Conservation (phyloP, 2,888 invertebrate genomes). For the Drosophila pegasa region DNA sequence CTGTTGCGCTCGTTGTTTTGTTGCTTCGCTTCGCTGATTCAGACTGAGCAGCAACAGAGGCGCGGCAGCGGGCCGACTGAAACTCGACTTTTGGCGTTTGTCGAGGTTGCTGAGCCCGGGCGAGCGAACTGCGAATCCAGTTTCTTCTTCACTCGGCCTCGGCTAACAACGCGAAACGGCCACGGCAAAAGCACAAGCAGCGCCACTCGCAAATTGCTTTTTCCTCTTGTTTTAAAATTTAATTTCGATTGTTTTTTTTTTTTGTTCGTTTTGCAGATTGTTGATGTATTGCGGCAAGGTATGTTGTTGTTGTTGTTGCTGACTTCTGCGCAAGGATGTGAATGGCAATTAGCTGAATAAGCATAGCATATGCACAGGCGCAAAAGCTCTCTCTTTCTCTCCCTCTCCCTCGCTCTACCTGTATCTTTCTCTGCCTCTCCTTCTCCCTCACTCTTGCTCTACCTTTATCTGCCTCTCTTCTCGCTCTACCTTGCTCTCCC, state of each 20-base stretch:
- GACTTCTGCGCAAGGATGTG: conserved; percentile 37
- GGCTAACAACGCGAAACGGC: conserved; percentile 60
- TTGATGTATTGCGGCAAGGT: conserved; percentile 43
- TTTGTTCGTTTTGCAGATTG: conserved; percentile 4
- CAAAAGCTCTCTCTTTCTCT: conserved; percentile 14
- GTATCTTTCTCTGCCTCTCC: conserved; percentile 4
- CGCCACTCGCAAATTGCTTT: conserved; percentile 22
- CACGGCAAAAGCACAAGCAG: conserved; percentile 54
- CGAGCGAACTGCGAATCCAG: conserved; percentile 74
- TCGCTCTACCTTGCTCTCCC: conserved; percentile 1
- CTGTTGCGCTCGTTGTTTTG: conserved; percentile 39
- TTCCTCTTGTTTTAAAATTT: conserved; percentile 14
- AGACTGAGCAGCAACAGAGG: conserved; percentile 38
- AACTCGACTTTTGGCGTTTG: conserved; percentile 76
- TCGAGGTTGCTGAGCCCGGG: conserved; percentile 74
- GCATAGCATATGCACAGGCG: conserved; percentile 61
- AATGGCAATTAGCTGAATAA: conserved; percentile 33
- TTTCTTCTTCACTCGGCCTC: conserved; percentile 79
- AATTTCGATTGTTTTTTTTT: background rate
- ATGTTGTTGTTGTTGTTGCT: conserved; percentile 17
- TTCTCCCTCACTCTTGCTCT: conserved; percentile 13
- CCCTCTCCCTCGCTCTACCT: no score
- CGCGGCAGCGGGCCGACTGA: conserved; percentile 48
- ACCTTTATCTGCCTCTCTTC: background rate
- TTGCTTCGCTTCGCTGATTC: conserved; percentile 73